Conservation (phyloP, 2,113 vertebrate genomes). For the Bothrops jararaca region DNA sequence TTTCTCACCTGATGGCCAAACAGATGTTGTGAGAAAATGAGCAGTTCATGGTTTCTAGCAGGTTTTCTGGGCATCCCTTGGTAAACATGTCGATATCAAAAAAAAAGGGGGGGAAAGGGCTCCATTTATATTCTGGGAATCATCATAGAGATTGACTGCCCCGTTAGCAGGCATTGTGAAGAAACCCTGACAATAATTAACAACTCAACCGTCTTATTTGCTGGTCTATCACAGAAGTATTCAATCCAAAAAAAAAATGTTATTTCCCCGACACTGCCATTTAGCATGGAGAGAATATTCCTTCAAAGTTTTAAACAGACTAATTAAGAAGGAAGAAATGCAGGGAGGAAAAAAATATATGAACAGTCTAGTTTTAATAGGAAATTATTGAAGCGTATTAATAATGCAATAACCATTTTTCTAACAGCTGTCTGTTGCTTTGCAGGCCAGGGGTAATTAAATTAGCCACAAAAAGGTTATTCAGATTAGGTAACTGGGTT, state of each 20-base stretch:
- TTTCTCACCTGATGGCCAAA: not conserved
- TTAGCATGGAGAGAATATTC: slow-evolving; percentile 77
- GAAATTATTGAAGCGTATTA: slow-evolving; percentile 78
- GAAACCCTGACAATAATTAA: slow-evolving; percentile 82
- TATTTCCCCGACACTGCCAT: slow-evolving; percentile 76
- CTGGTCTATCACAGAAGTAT: slow-evolving; percentile 80
- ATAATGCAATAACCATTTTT: slow-evolving; percentile 80
- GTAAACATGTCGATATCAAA: slow-evolving; percentile 46
- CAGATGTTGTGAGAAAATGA: not conserved
- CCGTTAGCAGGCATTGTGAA: slow-evolving; percentile 76
- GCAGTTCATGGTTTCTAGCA: not conserved
- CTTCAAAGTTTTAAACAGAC: slow-evolving; percentile 81
- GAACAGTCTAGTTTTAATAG: slow-evolving; percentile 80
- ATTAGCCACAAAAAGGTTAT: slow-evolving; percentile 75
- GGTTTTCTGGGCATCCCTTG: slow-evolving; percentile 35
- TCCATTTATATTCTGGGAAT: slow-evolving; percentile 72
- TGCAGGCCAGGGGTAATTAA: slow-evolving; percentile 72
- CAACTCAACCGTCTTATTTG: slow-evolving; percentile 79
- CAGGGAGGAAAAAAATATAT: slow-evolving; percentile 64
- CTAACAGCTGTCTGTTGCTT: slow-evolving; percentile 78
- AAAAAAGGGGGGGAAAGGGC: not conserved
- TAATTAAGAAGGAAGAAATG: slow-evolving; percentile 83
- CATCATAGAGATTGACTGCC: slow-evolving; percentile 77
- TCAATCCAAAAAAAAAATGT: slow-evolving; percentile 77
- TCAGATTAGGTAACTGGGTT: slow-evolving; percentile 54